Base-by-base conservation (phyloP, 2,797 vertebrate genomes). In the Myripristis murdjan region DNA sequence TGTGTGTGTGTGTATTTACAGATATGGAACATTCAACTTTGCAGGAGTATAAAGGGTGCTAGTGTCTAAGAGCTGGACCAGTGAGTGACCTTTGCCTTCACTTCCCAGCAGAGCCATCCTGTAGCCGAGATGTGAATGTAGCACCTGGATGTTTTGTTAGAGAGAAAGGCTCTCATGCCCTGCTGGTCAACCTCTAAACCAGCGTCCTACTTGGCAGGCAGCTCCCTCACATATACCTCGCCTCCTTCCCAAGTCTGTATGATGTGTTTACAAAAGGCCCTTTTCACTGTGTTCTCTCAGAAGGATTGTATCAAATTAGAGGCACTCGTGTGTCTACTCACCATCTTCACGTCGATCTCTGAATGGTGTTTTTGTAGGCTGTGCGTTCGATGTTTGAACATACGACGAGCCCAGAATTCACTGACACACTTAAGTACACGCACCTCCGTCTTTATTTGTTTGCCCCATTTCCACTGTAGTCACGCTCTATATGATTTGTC, bases 111-210 rank as follows among this genome's bases (percentile, higher is more conserved):
- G 69, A 86, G 78, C 54, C 75, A 16, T 91, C 81, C 79, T 89
- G 73, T 70, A 86, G 87, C 66, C 33, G 72, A 84, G 75, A 79
- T 92, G 92, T 83, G 91, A 95, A 89, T 93, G 51, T 94, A 87
- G 78, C 94, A 94, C 93, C 87, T 93, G 92, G 88, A 87, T 93
- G 94, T 89, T 90, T 89, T 84, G 87, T 88, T 75, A 41, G 76
- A 88, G 81, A 79, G 80, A 84, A 79, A 64, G 62, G 65, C 86
- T 91, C 92, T 89, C 87, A 89, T 90, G 91, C 83, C 86, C 86
- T 70, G 43, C n/a, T 76, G 88, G 80, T 89, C 87, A 86, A 80
- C 83, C 80, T 70, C 77, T 86, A 89, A 92, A 87, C 73, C 69
- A 64, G 56, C 80, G 74, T 79, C 76, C 60, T 56, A 81, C 75